phyloP scores from a whole-genome alignment of 2,797 vertebrate genomes.

The Atherinosoma microstoma region DNA sequence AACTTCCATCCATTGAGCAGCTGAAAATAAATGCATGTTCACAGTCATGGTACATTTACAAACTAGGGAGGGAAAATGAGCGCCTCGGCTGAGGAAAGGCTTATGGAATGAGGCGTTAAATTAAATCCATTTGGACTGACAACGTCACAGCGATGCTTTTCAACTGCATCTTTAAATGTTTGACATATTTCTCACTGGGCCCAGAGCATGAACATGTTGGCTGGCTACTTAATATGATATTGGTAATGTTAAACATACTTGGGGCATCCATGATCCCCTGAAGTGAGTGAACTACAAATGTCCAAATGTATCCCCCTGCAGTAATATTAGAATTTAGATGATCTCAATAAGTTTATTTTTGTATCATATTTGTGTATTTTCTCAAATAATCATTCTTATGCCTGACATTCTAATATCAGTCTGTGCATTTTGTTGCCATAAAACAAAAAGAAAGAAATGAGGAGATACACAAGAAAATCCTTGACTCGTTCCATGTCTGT shows the following conservation, averaged over 20 bases:
- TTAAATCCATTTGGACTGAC: constrained; percentile 61
- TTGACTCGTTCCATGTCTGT: neutral
- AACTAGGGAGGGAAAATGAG: constrained; percentile 35
- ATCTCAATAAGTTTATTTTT: neutral
- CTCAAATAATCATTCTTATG: neutral
- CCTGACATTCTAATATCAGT: neutral
- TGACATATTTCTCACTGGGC: constrained; percentile 35
- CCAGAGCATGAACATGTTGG: constrained; percentile 8
- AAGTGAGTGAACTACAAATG: neutral
- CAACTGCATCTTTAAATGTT: constrained; percentile 37
- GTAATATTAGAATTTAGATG: neutral
- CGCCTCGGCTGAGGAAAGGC: constrained; percentile 25
- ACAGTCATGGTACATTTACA: constrained; percentile 66
- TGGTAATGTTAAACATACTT: constrained; percentile 27
- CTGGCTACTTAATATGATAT: neutral
- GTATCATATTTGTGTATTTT: neutral
- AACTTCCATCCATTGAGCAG: constrained; percentile 31
- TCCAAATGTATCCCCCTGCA: neutral
- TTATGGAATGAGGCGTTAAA: constrained; percentile 66
- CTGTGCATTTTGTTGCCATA: neutral
- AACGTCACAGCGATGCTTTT: constrained; percentile 50
- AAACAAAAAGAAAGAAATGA: neutral
- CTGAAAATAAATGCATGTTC: constrained; percentile 62
- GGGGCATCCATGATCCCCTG: constrained; percentile 4
- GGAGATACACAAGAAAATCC: neutral